Evolutionary conservation across 2,888 invertebrate genomes (phyloP).

Genomic region (Crocallis elinguaria): DNA sequence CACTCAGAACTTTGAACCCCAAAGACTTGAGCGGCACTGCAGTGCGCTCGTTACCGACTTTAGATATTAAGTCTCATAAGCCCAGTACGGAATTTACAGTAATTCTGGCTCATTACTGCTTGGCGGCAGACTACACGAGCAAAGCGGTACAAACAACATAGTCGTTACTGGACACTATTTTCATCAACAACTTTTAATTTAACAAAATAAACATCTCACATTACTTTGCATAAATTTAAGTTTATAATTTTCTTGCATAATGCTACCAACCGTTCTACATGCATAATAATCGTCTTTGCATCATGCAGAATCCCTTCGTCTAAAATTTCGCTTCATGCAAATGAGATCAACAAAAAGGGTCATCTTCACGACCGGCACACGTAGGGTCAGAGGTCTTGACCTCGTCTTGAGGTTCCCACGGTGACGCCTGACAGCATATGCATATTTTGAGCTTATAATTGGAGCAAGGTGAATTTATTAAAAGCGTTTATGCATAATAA

Average conservation of each 20-base stretch:
- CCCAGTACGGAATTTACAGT: no score
- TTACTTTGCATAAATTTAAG: conserved; percentile 9
- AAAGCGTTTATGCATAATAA: not conserved
- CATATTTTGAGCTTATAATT: conserved; percentile 28
- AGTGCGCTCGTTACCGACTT: no score
- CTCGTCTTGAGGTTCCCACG: conserved; percentile 74
- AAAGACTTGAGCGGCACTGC: no score
- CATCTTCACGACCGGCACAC: conserved; percentile 50
- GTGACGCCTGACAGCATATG: conserved; percentile 45
- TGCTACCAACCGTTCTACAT: conserved; percentile 16
- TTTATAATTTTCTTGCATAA: conserved; percentile 22
- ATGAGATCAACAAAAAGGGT: conserved; percentile 47
- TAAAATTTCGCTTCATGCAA: conserved; percentile 68
- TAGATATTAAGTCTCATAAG: no score
- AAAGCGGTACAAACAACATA: not conserved
- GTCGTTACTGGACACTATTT: not conserved
- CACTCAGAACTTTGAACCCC: no score
- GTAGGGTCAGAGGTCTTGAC: conserved; percentile 79
- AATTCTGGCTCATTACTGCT: no score
- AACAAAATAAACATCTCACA: conserved; percentile 4
- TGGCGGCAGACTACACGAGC: no score
- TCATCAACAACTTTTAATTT: no score
- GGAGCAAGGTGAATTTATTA: conserved; percentile 35
- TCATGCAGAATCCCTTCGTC: conserved; percentile 31
- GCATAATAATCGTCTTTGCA: conserved; percentile 34